phyloP scores from a whole-genome alignment of 2,888 invertebrate genomes.

The Dendrolimus pini region DNA sequence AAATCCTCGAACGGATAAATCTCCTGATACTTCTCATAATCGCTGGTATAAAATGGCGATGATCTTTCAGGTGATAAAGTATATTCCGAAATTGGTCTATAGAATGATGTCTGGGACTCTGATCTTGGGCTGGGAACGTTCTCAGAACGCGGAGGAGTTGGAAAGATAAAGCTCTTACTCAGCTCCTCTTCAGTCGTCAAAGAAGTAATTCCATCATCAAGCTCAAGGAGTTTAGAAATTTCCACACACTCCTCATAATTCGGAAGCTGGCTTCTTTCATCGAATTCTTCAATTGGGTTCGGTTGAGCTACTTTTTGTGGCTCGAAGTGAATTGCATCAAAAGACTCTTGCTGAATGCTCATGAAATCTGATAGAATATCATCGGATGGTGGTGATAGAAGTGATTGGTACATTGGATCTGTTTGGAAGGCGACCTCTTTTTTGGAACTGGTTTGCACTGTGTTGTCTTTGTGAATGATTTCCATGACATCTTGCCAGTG shows the following conservation, averaged over 20 bases:
- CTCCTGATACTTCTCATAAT: conserved; percentile 53
- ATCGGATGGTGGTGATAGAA: conserved; percentile 5
- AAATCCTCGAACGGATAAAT: conserved; percentile 31
- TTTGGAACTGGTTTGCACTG: conserved; percentile 2
- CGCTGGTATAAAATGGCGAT: conserved; percentile 40
- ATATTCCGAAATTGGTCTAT: conserved; percentile 36
- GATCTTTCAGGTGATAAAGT: conserved; percentile 40
- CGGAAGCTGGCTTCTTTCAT: conserved; percentile 7
- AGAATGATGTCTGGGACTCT: conserved; percentile 32
- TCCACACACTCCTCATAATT: conserved; percentile 23
- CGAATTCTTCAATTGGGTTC: conserved; percentile 28
- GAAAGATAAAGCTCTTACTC: conserved; percentile 22
- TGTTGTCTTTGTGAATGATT: conserved; percentile 29
- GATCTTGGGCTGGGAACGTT: conserved; percentile 47
- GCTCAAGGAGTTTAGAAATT: conserved; percentile 14
- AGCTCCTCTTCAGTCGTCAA: conserved; percentile 9
- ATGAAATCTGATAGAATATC: conserved; percentile 22
- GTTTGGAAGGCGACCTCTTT: conserved; percentile 4
- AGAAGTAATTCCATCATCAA: conserved; percentile 10
- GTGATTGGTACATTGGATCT: conserved; percentile 2
- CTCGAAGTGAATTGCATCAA: conserved; percentile 6
- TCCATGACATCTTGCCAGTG: conserved; percentile 36
- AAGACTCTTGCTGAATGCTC: conserved; percentile 11
- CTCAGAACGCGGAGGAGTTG: conserved; percentile 52
- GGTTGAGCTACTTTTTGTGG: conserved; percentile 8